Conservation (phyloP, 2,797 vertebrate genomes). For the Zonotrichia albicollis region DNA sequence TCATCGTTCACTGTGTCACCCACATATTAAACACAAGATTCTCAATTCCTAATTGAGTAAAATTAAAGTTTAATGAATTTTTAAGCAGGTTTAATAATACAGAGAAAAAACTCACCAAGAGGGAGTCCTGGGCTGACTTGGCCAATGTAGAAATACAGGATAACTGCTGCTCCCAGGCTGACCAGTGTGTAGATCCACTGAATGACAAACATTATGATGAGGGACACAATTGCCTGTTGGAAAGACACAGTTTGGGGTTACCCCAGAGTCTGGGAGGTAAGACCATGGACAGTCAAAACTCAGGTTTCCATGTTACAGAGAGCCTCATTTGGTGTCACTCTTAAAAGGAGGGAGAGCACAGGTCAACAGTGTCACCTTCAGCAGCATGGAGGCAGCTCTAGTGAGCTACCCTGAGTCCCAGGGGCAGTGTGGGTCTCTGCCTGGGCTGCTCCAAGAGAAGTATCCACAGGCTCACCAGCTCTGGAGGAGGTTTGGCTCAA, state of each 20-base stretch:
- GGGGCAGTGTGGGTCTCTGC: neutral
- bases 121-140: slow-evolving; percentile 91
- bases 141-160: slow-evolving; percentile 94
- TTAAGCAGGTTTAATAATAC: neutral
- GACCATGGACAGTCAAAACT: neutral
- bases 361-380: neutral
- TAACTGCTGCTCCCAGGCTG: slow-evolving; percentile 83
- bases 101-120: slow-evolving; percentile 77
- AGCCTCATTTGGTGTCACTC: rapidly evolving
- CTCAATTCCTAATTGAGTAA: neutral
- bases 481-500: neutral
- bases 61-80: slow-evolving; percentile 41
- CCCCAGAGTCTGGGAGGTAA: neutral
- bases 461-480: neutral
- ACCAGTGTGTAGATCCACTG: slow-evolving; percentile 92
- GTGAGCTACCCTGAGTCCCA: neutral
- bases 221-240: slow-evolving; percentile 83
- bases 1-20: neutral
- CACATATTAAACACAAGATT: neutral
- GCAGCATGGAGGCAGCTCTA: neutral
- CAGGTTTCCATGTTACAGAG: neutral
- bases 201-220: slow-evolving; percentile 93
- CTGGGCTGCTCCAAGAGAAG: neutral
- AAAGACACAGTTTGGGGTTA: neutral
- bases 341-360: neutral